Evolutionary conservation across 2,113 vertebrate species (phyloP).

Genomic region (Laterallus jamaicensis): DNA sequence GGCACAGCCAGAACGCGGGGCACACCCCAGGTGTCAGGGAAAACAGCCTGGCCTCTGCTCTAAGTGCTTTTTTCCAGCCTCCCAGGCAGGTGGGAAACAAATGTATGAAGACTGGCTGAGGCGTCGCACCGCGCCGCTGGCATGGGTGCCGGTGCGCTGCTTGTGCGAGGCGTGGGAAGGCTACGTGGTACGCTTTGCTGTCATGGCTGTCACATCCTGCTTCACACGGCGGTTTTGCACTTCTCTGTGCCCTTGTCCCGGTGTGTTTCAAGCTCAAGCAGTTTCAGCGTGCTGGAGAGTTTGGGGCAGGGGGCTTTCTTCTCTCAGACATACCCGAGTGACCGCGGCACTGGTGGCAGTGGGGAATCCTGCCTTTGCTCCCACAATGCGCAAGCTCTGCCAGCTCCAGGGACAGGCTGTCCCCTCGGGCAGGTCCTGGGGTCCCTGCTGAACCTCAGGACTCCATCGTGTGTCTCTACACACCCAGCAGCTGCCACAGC

Average conservation of each 20-base stretch:
- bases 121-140: fast-evolving
- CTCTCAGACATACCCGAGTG: background rate
- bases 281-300: fast-evolving
- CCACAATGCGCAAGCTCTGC: background rate
- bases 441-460: background rate
- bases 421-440: no score
- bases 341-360: background rate
- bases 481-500: background rate
- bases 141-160: fast-evolving
- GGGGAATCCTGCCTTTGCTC: background rate
- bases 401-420: background rate
- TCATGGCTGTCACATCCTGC: background rate
- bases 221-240: background rate
- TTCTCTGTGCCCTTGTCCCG: background rate
- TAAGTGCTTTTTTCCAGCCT: background rate
- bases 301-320: background rate
- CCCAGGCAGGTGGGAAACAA: background rate
- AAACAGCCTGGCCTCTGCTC: background rate
- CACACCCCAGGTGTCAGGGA: background rate
- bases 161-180: background rate
- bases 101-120: fast-evolving
- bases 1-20: background rate
- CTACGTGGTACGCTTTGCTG: fast-evolving
- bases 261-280: background rate
- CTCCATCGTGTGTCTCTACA: background rate